Evolutionary conservation across 2,888 invertebrate species (phyloP), one percentile per base, ranked within the genome.

Genomic region (Cataglyphis albicans): DNA sequence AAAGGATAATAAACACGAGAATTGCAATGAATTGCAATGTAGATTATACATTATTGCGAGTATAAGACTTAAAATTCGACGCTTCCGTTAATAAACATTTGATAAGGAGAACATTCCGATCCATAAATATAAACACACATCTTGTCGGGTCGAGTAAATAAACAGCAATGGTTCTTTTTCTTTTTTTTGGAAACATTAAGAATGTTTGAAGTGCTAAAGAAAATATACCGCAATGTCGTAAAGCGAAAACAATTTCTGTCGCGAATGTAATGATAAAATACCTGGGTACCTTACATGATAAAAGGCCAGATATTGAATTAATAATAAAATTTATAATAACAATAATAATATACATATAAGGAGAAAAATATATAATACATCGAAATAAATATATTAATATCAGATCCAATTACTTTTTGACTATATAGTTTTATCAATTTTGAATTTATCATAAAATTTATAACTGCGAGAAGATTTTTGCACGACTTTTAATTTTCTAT

Each of bases 111-210:
- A n/a, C 29, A 32, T 32, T 68, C 10, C 12, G 48, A 52, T 29
- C 2, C 21, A 12, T 7, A 67, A 48, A 52, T 52, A 68, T 32
- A 52, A 68, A 68, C 52, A 68, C n/a, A 68, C n/a, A 68, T 68
- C n/a, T 12, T 3, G 25, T 41, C 44, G n/a, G 29, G 4, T 32
- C 9, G n/a, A 48, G 35, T 0, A 48, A 67, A 67, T 67, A 48
- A 67, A 29, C 35, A 29, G 9, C 2, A 0, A 18, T 25, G 9
- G 18, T 48, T 48, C n/a, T 52, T 7, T n/a, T n/a, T 10, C 29
- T 67, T 67, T 25, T 67, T 67, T 18, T 2, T 6, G 29, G 0
- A 6, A 68, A 32, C 32, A 68, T 32, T 52, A 68, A 68, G 48
- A 68, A n/a, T 15, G 6, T 29, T 68, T n/a, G 48, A 18, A n/a